Percentiles rank a stretch among this genome's conserved stretches.
phyloP scores from a whole-genome alignment of 1,140 invertebrate species.

The Drosophila persimilis region DNA sequence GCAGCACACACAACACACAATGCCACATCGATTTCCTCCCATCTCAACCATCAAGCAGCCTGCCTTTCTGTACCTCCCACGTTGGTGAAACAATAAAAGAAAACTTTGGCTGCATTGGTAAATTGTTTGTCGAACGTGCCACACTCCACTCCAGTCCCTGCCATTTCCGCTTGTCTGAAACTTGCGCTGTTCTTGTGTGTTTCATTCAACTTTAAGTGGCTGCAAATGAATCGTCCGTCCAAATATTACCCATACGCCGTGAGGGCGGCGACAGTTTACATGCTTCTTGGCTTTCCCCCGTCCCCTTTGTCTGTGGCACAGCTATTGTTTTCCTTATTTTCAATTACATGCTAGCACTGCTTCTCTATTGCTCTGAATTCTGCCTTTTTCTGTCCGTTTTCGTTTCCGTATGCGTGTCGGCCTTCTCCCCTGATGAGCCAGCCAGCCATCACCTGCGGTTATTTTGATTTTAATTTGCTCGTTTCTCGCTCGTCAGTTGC shows the following conservation, averaged over 20 bases:
- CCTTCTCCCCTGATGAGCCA: no score
- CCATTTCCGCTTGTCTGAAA: slow-evolving; percentile 13
- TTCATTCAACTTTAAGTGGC: slow-evolving; percentile 45
- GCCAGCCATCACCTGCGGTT: slow-evolving; percentile 48
- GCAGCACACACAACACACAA: slow-evolving; percentile 22
- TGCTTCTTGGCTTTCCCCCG: slow-evolving; percentile 3
- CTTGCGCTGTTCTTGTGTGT: slow-evolving; percentile 10
- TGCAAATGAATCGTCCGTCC: slow-evolving; percentile 31
- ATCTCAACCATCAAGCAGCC: no score
- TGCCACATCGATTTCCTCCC: slow-evolving; percentile 33
- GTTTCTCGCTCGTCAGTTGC: slow-evolving; percentile 60
- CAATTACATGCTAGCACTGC: slow-evolving; percentile 56
- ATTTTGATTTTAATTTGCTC: slow-evolving; percentile 75
- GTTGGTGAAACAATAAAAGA: slow-evolving; percentile 26
- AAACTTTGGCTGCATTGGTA: slow-evolving; percentile 40
- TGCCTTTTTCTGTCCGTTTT: slow-evolving; percentile 27
- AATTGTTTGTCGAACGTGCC: slow-evolving; percentile 69
- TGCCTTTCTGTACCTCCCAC: slow-evolving; percentile 3
- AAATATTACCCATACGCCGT: slow-evolving; percentile 48
- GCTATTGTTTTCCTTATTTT: slow-evolving; percentile 67
- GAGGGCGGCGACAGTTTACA: slow-evolving; percentile 23
- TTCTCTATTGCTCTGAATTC: slow-evolving; percentile 29
- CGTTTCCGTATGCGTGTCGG: not conserved
- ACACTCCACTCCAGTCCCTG: not conserved
- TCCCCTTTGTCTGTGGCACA: slow-evolving; percentile 7